Evolutionary conservation across 2,888 invertebrate genomes (phyloP).

Genomic region (Nematopogon swammerdamellus): DNA sequence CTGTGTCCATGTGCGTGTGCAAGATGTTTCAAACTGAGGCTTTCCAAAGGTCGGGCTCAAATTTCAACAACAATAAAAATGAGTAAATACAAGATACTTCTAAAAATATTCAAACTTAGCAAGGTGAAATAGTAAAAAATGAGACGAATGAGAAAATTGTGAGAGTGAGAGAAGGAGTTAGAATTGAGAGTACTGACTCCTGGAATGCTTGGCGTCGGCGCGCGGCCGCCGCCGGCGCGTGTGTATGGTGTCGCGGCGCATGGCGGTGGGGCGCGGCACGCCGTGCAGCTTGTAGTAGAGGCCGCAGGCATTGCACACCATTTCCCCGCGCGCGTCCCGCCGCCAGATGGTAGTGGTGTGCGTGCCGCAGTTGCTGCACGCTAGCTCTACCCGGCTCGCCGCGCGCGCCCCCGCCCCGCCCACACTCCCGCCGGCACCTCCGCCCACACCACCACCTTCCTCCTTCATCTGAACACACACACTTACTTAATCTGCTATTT

Average conservation of each 20-base stretch:
- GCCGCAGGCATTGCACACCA: slow-evolving; percentile 99
- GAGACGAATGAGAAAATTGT: too few relatives aligned
- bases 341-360: slow-evolving; percentile 97
- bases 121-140: too few relatives aligned
- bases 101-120: too few relatives aligned
- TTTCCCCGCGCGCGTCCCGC: slow-evolving; percentile 93
- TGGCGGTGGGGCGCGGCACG: slow-evolving; percentile 88
- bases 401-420: slow-evolving; percentile 13
- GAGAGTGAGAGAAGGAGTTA: too few relatives aligned
- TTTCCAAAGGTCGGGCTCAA: too few relatives aligned
- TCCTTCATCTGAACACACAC: slow-evolving; percentile 6
- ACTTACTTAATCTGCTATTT: too few relatives aligned
- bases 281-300: slow-evolving; percentile 96
- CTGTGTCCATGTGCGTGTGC: too few relatives aligned
- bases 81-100: too few relatives aligned
- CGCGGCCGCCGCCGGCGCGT: slow-evolving; percentile 86
- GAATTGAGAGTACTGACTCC: slow-evolving; percentile 35
- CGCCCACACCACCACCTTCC: slow-evolving; percentile 5
- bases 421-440: slow-evolving; percentile 7
- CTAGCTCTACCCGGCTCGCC: slow-evolving; percentile 70
- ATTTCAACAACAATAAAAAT: too few relatives aligned
- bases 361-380: slow-evolving; percentile 97
- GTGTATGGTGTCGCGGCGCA: slow-evolving; percentile 96
- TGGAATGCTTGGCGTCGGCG: slow-evolving; percentile 57
- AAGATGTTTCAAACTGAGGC: too few relatives aligned